Conservation (phyloP, 1,140 invertebrate genomes). For the Drosophila kohkoa region DNA sequence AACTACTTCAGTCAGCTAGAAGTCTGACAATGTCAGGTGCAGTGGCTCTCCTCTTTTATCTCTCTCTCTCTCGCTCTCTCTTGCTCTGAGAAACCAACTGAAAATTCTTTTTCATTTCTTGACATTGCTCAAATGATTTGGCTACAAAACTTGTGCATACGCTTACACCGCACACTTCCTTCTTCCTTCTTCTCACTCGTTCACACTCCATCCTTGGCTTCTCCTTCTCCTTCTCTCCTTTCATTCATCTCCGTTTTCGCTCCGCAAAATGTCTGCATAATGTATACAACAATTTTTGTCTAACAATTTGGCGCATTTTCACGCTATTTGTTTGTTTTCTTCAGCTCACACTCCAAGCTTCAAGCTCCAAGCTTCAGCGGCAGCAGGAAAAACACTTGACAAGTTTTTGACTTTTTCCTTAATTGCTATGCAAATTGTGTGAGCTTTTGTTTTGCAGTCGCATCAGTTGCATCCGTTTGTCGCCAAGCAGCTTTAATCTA, state of each 20-base stretch:
- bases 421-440: conserved; percentile 75
- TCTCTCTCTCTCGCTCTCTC: conserved; percentile 2
- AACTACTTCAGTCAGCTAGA: background rate
- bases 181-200: background rate
- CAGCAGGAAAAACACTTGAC: conserved; percentile 60
- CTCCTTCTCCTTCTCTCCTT: background rate
- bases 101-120: conserved; percentile 58
- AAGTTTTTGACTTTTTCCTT: conserved; percentile 56
- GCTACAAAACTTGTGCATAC: conserved; percentile 58
- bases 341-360: background rate
- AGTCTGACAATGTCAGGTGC: conserved; percentile 51
- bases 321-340: conserved; percentile 73
- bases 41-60: background rate
- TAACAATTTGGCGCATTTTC: conserved; percentile 82
- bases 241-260: conserved; percentile 2
- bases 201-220: background rate
- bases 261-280: conserved; percentile 54
- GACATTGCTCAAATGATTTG: conserved; percentile 74
- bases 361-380: background rate
- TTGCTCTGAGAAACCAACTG: conserved; percentile 29
- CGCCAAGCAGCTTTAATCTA: background rate
- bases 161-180: background rate
- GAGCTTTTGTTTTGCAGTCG: conserved; percentile 11
- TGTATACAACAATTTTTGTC: conserved; percentile 68
- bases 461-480: background rate